Evolutionary conservation across 2,888 invertebrate species (phyloP).

Genomic region (Strigamia maritima): DNA sequence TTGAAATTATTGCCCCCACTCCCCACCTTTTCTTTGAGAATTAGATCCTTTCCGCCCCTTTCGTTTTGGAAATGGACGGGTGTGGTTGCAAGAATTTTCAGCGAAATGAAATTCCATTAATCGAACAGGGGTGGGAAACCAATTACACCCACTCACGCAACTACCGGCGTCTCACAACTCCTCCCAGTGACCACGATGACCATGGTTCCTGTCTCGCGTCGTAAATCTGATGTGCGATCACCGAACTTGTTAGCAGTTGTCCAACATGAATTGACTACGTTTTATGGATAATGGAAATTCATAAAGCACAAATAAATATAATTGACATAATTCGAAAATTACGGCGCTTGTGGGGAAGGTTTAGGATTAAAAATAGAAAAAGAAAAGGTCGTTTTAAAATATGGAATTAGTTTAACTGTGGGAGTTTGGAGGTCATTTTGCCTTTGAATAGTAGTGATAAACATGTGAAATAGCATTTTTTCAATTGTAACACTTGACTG

Average conservation of each 20-base stretch:
- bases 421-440: neutral
- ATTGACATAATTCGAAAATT: no score
- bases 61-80: neutral
- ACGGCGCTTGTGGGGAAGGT: no score
- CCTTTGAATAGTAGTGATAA: neutral
- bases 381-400: neutral
- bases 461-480: neutral
- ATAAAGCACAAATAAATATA: no score
- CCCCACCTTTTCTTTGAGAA: neutral
- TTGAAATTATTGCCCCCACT: neutral
- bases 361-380: neutral
- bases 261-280: no score
- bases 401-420: neutral
- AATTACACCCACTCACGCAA: constrained; percentile 4
- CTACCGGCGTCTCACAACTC: neutral
- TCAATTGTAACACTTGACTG: neutral
- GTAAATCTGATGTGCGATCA: neutral
- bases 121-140: neutral
- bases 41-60: neutral
- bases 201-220: neutral
- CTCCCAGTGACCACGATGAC: neutral
- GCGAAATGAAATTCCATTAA: neutral
- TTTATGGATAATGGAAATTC: no score
- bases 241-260: no score
- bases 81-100: neutral